Evolutionary conservation across 2,888 invertebrate genomes (phyloP), one percentile per base, ranked within the genome.

Genomic region (Frankliniella intonsa): DNA sequence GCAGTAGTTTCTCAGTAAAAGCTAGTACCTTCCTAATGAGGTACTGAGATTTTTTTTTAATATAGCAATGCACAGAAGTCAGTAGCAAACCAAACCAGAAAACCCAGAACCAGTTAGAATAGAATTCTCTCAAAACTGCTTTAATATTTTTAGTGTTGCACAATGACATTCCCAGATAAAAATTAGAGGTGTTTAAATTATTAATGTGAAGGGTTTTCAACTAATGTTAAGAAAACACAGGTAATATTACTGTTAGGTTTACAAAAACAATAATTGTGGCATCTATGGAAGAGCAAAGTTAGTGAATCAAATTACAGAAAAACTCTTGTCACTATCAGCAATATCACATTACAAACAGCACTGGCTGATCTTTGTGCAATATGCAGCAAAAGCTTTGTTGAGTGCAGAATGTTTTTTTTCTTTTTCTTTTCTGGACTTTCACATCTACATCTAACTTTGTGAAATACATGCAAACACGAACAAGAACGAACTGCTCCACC

Each of bases 381-480:
- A 62, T 62, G 62, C 62, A 62, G 62, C 62, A 62, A 14, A 14
- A 62, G 62, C 14, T 62, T 19, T 17, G 7, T 17, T 7, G n/a
- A 62, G 62, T 62, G 62, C 62, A 3, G 38, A 62, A 62, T 17
- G 62, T n/a, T 14, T 10, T 62, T 62, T 3, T 14, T 62, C 55
- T n/a, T 38, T 38, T 3, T 38, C 62, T 5, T 5, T 7, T 14
- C 19, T 62, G 62, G 62, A 62, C 62, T 62, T 62, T n/a, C n/a
- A 17, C 62, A 62, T 62, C 69, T 76, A 76, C 69, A 76, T 76
- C 38, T 38, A 76, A 25, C 69, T 25, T 11, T 12, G 69, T 76
- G 69, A 76, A 22, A 76, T 12, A 76, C 69, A 76, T 76, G 69
- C 69, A 76, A 76, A 25, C 22, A 76, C 69, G 25, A 25, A 76